Evolutionary conservation across 2,888 invertebrate species (phyloP), one percentile per base, ranked within the genome.

Genomic region (Dyspetes luteomarginatus): DNA sequence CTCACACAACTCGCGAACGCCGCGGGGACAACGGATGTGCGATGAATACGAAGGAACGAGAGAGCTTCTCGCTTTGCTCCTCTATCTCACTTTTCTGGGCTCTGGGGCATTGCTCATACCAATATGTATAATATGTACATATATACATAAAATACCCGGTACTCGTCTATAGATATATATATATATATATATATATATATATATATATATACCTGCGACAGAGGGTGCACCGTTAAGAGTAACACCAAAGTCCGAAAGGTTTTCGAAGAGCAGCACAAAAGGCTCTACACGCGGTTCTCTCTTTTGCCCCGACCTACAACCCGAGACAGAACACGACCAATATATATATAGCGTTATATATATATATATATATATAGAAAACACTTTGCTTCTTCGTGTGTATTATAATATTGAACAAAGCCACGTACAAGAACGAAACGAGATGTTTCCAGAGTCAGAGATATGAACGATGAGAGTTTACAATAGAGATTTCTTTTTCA

Each of bases 41-140:
- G 76, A 80, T 80, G 82, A 84, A 82, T 83, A 64, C 84, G 78
- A 80, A 83, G 77, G 81, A 80, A 78, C 60, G 62, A 79, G 72
- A 81, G 69, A 73, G 65, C 52, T 56, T 74, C 65, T n/a, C n/a
- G 19, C 19, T 62, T 36, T 71, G 45, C 41, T 64, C 56, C 60
- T 71, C 62, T 56, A 60, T 82, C 62, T 65, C 17, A 36, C 52
- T 60, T 52, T 58, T 60, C 24, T 15, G 55, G n/a, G n/a, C n/a
- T 19, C 56, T n/a, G n/a, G n/a, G n/a, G n/a, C 58, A 68, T 67
- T 50, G 36, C 74, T 64, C 56, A 56, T 26, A 24, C 26, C 5
- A 1, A 36, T 68, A 55, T 55, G 43, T 41, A 4, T 41, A 3
- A 48, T 56, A 19, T 50, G n/a, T 50, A 36, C 43, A 12, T 64